Percentiles rank a stretch among this genome's conserved stretches.
Conservation (phyloP, 2,888 invertebrate species). For the Lepidonotus clava region DNA sequence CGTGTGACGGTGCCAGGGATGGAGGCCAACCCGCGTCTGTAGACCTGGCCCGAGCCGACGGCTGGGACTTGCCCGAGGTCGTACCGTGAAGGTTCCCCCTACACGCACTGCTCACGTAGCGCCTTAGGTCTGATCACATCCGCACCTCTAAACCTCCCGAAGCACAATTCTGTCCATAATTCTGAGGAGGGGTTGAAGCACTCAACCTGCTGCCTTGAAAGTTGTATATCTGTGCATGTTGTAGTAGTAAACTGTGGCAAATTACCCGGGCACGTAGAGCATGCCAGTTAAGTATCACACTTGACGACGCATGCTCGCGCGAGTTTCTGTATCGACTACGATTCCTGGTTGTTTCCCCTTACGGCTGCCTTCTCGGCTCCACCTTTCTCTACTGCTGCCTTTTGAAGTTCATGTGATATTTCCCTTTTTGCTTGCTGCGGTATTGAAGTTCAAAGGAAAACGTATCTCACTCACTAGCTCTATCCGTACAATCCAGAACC, state of each 20-base stretch:
- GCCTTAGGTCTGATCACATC: no score
- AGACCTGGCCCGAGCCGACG: no score
- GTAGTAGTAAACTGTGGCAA: neutral
- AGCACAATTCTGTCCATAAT: slow-evolving; percentile 10
- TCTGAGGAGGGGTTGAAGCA: slow-evolving; percentile 5
- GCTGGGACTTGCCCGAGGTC: no score
- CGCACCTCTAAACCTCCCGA: no score
- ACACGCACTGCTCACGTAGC: no score
- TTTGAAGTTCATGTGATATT: neutral
- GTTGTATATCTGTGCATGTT: slow-evolving; percentile 22
- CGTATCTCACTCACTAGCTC: no score
- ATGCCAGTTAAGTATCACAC: neutral
- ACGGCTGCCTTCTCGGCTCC: neutral
- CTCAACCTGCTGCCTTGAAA: slow-evolving; percentile 37
- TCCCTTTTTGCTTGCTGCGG: neutral
- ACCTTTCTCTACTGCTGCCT: slow-evolving; percentile 25
- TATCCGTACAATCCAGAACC: no score
- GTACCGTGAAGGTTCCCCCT: no score
- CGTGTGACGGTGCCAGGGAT: no score
- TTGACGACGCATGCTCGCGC: neutral
- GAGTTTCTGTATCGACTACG: neutral
- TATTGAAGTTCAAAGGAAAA: neutral
- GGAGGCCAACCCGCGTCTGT: no score
- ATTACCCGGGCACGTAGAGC: neutral
- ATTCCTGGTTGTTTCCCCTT: no score